Conservation (phyloP, 2,113 vertebrate species). For the Erythrocercus mccallii region DNA sequence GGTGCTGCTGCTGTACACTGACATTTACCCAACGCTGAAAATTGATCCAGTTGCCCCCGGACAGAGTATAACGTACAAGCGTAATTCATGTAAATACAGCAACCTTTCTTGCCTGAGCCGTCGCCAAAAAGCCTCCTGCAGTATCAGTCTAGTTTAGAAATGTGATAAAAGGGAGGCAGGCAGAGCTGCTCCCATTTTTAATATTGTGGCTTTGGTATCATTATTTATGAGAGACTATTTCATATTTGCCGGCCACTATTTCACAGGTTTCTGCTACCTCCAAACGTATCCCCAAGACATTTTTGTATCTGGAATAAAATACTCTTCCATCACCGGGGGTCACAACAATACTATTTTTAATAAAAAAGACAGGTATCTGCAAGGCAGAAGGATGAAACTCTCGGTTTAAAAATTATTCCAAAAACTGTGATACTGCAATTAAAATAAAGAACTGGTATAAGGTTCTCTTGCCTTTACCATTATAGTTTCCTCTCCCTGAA, state of each 20-base stretch:
- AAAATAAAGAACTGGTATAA: neutral
- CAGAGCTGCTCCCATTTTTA: neutral
- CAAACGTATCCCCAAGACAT: neutral
- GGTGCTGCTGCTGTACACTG: neutral
- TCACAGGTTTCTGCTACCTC: neutral
- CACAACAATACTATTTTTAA: neutral
- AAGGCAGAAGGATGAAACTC: neutral
- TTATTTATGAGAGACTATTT: constrained; percentile 30
- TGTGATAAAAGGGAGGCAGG: neutral
- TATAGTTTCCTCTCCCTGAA: neutral
- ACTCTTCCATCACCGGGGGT: neutral
- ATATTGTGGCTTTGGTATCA: neutral
- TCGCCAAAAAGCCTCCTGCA: neutral
- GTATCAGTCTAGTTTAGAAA: neutral
- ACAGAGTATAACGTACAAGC: neutral
- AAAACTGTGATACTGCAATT: neutral
- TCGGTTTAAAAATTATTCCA: neutral
- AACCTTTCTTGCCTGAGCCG: neutral
- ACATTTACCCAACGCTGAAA: accelerated
- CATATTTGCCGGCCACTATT: neutral
- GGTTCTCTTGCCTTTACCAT: neutral
- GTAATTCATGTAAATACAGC: neutral
- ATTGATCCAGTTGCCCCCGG: neutral
- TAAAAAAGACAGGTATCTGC: neutral
- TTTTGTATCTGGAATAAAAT: neutral